phyloP scores from a whole-genome alignment of 2,888 invertebrate species.

The Germaria angustata region DNA sequence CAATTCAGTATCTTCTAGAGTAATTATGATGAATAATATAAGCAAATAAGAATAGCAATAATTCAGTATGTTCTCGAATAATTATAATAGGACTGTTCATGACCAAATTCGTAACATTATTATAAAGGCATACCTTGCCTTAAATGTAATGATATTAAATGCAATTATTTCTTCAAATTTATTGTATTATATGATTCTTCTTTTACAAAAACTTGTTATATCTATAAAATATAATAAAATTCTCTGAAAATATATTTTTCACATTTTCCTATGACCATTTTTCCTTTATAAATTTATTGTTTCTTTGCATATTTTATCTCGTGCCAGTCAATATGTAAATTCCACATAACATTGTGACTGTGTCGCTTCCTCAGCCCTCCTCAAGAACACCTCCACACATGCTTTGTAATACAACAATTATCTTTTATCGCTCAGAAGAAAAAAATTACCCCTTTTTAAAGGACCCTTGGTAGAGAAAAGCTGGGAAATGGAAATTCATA shows the following conservation, averaged over 20 bases:
- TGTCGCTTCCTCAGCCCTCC: not conserved
- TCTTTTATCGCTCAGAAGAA: slow-evolving; percentile 40
- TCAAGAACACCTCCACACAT: not conserved
- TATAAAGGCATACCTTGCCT: too few species aligned
- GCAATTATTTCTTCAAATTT: not conserved
- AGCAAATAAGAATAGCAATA: too few species aligned
- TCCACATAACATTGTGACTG: slow-evolving; percentile 4
- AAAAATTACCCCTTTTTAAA: slow-evolving; percentile 50
- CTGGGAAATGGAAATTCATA: too few species aligned
- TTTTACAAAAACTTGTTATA: too few species aligned
- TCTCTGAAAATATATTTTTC: not conserved
- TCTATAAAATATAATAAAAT: not conserved
- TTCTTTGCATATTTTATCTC: not conserved
- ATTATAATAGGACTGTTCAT: too few species aligned
- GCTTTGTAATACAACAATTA: slow-evolving; percentile 53
- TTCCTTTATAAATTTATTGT: not conserved
- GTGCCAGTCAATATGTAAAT: slow-evolving; percentile 52
- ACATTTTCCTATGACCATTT: not conserved
- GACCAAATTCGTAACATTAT: too few species aligned
- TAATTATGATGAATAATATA: too few species aligned
- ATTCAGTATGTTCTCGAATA: too few species aligned
- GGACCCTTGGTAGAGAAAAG: not conserved
- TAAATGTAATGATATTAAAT: not conserved
- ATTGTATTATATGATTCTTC: too few species aligned
- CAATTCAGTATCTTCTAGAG: too few species aligned